Evolutionary conservation across 2,888 invertebrate species (phyloP).

Genomic region (Pinctada fucata): DNA sequence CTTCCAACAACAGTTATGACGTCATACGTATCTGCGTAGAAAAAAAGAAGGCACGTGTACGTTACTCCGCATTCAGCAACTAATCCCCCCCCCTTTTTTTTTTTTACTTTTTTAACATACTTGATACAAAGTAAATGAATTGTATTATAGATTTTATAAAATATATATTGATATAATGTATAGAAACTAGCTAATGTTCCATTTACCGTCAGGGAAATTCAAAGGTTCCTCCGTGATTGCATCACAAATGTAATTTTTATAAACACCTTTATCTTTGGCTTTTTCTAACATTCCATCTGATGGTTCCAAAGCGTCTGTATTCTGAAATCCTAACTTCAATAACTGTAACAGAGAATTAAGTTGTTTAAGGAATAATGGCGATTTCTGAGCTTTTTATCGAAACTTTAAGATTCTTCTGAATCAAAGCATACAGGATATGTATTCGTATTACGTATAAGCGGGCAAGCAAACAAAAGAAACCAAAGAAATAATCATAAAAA

Average conservation of each 20-base stretch:
- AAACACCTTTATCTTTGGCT: conserved; percentile 45
- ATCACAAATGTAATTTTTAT: conserved; percentile 42
- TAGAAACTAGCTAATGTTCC: background rate
- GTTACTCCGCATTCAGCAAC: too few species aligned
- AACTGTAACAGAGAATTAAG: background rate
- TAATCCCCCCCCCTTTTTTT: too few species aligned
- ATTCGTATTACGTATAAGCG: too few species aligned
- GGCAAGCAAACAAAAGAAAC: too few species aligned
- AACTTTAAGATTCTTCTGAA: too few species aligned
- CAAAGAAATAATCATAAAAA: too few species aligned
- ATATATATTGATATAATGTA: too few species aligned
- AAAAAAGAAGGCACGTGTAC: background rate
- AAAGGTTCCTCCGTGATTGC: conserved; percentile 39
- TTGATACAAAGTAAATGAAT: too few species aligned
- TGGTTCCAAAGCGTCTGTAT: conserved; percentile 50
- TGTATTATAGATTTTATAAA: too few species aligned
- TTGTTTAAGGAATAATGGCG: background rate
- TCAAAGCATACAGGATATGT: too few species aligned
- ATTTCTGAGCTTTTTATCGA: too few species aligned
- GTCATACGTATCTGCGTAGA: conserved; percentile 1
- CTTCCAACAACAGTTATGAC: conserved; percentile 1
- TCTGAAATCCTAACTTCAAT: conserved; percentile 37
- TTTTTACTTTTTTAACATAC: too few species aligned
- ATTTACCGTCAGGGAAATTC: background rate
- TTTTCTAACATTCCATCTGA: conserved; percentile 47